Conservation (phyloP, 1,140 invertebrate species). For the Plectus sambesii region DNA sequence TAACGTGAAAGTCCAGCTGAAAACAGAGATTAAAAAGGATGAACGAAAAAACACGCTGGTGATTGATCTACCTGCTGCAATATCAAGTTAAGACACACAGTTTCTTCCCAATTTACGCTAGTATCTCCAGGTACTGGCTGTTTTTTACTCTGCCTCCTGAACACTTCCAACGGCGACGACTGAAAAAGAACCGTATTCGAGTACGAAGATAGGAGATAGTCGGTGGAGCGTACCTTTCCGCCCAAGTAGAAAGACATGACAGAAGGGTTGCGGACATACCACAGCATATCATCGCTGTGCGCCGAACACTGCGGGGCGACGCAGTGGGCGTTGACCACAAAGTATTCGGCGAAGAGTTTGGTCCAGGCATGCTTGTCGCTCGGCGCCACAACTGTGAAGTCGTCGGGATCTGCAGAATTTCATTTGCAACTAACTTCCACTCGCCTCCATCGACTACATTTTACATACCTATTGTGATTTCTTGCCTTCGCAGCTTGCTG, state of each 20-base stretch:
- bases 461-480: too few species aligned
- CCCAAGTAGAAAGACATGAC: conserved; percentile 4
- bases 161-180: conserved; percentile 52
- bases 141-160: conserved; percentile 88
- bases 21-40: too few species aligned
- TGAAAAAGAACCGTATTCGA: background rate
- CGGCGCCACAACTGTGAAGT: background rate
- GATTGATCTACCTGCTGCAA: conserved; percentile 74
- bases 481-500: too few species aligned
- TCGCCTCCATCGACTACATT: too few species aligned
- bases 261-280: conserved; percentile 24
- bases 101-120: conserved; percentile 97
- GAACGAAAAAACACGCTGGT: too few species aligned
- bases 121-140: conserved; percentile 77
- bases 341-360: conserved; percentile 33
- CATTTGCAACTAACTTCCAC: too few species aligned
- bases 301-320: conserved; percentile 28
- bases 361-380: conserved; percentile 30
- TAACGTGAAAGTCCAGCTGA: conserved; percentile 84
- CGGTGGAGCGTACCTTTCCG: background rate
- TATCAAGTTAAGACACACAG: conserved; percentile 93
- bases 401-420: background rate
- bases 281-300: conserved; percentile 35
- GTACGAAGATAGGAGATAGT: conserved; percentile 4
- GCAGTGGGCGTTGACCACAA: conserved; percentile 26